Evolutionary conservation across 2,113 vertebrate species (phyloP), one percentile per base, ranked within the genome.

Genomic region (Piliocolobus tephrosceles): DNA sequence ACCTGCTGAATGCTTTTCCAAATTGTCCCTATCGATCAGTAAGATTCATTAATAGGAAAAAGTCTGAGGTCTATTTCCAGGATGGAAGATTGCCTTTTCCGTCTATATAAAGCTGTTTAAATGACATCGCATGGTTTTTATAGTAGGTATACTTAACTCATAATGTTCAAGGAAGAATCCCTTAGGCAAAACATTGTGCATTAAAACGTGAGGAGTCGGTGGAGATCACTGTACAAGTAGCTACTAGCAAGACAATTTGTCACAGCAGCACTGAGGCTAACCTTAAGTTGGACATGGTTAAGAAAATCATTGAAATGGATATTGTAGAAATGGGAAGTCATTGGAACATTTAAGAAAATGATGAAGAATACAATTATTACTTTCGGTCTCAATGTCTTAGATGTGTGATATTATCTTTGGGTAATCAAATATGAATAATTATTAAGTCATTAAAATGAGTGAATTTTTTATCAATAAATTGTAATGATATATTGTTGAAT

Each of bases 231-330:
- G 82, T 32, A 81, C 50, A 84, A 35, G 68, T 80, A 76, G 79
- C 86, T 89, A 70, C 79, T 73, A 30, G 89, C 73, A 94, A 78
- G 64, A 90, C 18, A 83, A n/a, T 95, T 96, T 94, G 80, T 94
- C 91, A 88, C 55, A 88, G 68, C 13, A 27, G 61, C 52, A 68
- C 70, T 23, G 45, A 96, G 45, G 64, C 72, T 84, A 45, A 84
- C 90, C 55, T 61, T 27, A 68, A 25, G 30, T 66, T 96, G 90
- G 66, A 96, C 12, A 43, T 11, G n/a, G 72, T 45, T 94, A 88
- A 95, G 83, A 90, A 98, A 95, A 88, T 79, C 66, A 89, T 43
- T 92, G 52, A 73, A 93, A 70, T 61, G 22, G 43, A 70, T 73
- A 23, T 14, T 89, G 25, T 79, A 75, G 89, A 95, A 90, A 73